phyloP scores from a whole-genome alignment of 2,113 vertebrate genomes.

The Lasiurus borealis region DNA sequence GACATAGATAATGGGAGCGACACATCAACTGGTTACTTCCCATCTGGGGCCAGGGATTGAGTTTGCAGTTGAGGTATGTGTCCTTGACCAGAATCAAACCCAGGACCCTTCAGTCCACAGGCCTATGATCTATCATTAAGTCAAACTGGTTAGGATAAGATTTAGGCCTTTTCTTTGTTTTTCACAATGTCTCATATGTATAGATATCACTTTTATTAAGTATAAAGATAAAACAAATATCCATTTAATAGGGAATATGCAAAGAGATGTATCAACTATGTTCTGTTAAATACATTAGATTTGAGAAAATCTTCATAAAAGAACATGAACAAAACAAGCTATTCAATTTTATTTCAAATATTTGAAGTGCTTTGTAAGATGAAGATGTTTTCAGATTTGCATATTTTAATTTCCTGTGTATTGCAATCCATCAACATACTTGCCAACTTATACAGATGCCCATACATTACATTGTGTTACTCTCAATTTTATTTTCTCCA shows the following conservation, averaged over 20 bases:
- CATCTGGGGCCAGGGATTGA: too few relatives aligned
- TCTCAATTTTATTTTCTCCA: conserved; percentile 71
- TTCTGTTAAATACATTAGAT: background rate
- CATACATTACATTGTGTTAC: conserved; percentile 5
- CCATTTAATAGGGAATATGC: background rate
- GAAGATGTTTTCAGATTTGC: conserved; percentile 57
- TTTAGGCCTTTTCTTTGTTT: background rate
- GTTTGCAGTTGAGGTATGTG: too few relatives aligned
- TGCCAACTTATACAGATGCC: conserved; percentile 56
- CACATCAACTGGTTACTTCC: too few relatives aligned
- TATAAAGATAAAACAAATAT: background rate
- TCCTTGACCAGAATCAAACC: too few relatives aligned
- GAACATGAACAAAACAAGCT: background rate
- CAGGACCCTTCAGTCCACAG: too few relatives aligned
- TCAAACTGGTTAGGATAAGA: too few relatives aligned
- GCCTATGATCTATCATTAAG: too few relatives aligned
- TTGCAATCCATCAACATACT: conserved; percentile 53
- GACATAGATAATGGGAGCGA: too few relatives aligned
- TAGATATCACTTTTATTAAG: background rate
- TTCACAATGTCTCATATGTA: background rate
- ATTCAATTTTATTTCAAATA: conserved; percentile 56
- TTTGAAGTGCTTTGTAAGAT: conserved; percentile 47
- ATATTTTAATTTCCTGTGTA: conserved; percentile 68
- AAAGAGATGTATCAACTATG: background rate
- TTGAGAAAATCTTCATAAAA: background rate